A percentile compares a stretch with the other conserved stretches of the same genome.
Conservation (phyloP, 2,888 invertebrate species). For the Drosophila siamana region DNA sequence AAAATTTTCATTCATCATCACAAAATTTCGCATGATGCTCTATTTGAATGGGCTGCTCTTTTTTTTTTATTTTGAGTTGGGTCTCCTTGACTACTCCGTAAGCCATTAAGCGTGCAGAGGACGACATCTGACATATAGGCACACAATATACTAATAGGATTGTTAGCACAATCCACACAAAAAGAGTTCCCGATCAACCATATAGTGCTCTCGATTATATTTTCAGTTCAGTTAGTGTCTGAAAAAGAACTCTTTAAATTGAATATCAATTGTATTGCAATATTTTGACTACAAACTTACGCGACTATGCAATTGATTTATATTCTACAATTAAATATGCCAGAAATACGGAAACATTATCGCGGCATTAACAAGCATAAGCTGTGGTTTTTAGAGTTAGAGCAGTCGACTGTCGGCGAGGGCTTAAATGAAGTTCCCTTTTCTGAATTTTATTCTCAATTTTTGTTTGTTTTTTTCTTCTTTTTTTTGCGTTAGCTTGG, state of each 20-base stretch:
- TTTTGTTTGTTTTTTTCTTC: constrained; percentile 26
- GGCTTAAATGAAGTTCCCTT: constrained; percentile 1
- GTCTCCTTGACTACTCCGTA: neutral
- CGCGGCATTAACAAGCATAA: neutral
- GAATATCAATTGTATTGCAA: neutral
- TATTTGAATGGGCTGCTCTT: constrained; percentile 32
- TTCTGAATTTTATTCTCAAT: constrained; percentile 26
- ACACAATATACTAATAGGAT: neutral
- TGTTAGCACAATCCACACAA: neutral
- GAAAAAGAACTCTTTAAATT: neutral
- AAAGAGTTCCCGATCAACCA: too few relatives aligned
- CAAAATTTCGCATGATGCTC: constrained; percentile 60
- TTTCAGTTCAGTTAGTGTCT: too few relatives aligned
- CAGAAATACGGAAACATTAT: too few relatives aligned
- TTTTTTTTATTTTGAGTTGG: neutral
- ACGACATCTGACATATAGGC: neutral
- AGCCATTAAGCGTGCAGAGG: neutral
- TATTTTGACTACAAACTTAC: too few relatives aligned
- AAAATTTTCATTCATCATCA: constrained; percentile 73
- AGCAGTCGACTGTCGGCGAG: constrained; percentile 20
- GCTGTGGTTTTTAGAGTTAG: constrained; percentile 1
- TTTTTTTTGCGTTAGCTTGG: constrained; percentile 49
- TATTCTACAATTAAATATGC: too few relatives aligned
- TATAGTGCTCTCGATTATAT: too few relatives aligned
- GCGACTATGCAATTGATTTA: too few relatives aligned